phyloP scores from a whole-genome alignment of 2,888 invertebrate genomes.

The Caenorhabditis sp. region DNA sequence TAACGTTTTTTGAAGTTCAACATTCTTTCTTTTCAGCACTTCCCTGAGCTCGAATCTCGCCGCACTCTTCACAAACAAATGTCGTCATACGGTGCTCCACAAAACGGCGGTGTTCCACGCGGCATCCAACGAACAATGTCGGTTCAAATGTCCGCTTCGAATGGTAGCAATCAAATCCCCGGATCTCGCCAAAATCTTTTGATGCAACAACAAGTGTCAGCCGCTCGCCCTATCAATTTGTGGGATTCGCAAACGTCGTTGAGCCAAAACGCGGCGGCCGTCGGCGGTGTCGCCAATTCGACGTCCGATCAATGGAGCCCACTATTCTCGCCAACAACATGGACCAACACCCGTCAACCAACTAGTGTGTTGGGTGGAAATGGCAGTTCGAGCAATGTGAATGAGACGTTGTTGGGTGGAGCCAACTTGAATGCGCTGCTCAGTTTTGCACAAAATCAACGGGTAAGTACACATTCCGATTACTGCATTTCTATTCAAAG shows the following conservation, averaged over 20 bases:
- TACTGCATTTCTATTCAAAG: neutral
- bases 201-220: slow-evolving; percentile 7
- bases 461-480: neutral
- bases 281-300: neutral
- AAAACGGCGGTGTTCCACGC: slow-evolving; percentile 13
- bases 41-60: slow-evolving; percentile 32
- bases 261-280: neutral
- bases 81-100: slow-evolving; percentile 22
- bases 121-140: slow-evolving; percentile 41
- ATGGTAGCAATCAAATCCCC: neutral
- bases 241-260: slow-evolving; percentile 29
- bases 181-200: slow-evolving; percentile 5
- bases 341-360: slow-evolving; percentile 17
- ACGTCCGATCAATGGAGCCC: slow-evolving; percentile 41
- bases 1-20: neutral
- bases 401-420: neutral
- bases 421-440: neutral
- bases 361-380: too few species aligned
- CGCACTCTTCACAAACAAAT: slow-evolving; percentile 9
- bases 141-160: slow-evolving; percentile 28
- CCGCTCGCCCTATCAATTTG: slow-evolving; percentile 17
- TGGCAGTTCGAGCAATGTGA: neutral
- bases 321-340: slow-evolving; percentile 43
- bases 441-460: neutral
- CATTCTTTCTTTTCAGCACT: slow-evolving; percentile 14